A percentile compares a stretch with the other conserved stretches of the same genome.
phyloP scores from a whole-genome alignment of 2,888 invertebrate genomes.

The Galeopsomyia nigrocyanea region DNA sequence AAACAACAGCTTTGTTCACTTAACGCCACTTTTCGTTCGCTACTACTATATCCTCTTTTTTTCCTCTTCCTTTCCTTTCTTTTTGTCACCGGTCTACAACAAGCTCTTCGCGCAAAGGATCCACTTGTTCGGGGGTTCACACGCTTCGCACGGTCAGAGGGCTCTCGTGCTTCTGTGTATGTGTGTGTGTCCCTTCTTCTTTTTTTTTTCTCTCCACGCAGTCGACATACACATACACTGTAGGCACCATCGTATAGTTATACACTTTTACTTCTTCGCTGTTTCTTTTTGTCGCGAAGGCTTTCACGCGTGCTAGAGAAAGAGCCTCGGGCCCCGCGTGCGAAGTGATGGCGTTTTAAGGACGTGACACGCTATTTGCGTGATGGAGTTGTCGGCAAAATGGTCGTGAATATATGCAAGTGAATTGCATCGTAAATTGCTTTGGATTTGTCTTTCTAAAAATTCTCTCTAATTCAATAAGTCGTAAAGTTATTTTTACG shows the following conservation, averaged over 20 bases:
- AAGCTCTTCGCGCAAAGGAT: constrained; percentile 3
- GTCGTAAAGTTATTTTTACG: no score
- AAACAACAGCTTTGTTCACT: constrained; percentile 44
- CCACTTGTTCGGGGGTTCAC: constrained; percentile 27
- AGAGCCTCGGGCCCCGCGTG: no score
- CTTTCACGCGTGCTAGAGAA: no score
- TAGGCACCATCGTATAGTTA: constrained; percentile 18
- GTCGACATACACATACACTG: not conserved
- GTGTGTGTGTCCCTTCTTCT: not conserved
- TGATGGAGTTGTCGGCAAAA: no score
- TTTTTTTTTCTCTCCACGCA: constrained; percentile 14
- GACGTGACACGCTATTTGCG: no score
- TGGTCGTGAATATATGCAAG: no score
- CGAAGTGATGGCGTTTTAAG: no score
- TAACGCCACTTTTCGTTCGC: constrained; percentile 25
- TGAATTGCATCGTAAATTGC: no score
- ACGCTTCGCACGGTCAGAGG: constrained; percentile 33
- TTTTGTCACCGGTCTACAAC: constrained; percentile 1
- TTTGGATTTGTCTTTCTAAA: no score
- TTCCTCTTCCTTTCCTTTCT: constrained; percentile 1
- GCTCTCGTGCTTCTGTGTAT: not conserved
- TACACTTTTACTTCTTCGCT: not conserved
- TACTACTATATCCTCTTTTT: not conserved
- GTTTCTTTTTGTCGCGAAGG: not conserved
- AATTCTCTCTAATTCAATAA: no score